A percentile compares a stretch with the other conserved stretches of the same genome.
These are phyloP conservation scores for Morone saxatilis DNA, from an alignment of 2,113 vertebrate species.

Conservation along the genomic window DNA sequence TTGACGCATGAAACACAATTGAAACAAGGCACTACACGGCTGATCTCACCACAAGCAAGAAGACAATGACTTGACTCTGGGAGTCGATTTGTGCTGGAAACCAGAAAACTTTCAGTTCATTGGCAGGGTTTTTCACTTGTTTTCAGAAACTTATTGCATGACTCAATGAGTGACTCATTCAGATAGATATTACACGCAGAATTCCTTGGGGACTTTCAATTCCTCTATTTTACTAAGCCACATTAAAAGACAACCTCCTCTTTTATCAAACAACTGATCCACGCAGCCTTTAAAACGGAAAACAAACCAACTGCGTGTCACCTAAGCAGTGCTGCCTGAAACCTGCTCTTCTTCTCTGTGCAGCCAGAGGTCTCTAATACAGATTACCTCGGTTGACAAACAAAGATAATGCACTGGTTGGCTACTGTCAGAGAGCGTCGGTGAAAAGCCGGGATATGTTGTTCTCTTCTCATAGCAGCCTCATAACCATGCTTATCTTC, in stretches of 20 bases:
- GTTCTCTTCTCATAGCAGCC: slow-evolving; percentile 2
- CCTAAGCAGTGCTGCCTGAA: slow-evolving; percentile 15
- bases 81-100: background rate
- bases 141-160: slow-evolving; percentile 1
- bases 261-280: slow-evolving; percentile 8
- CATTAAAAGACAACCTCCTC: slow-evolving; percentile 2
- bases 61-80: background rate
- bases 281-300: slow-evolving; percentile 16
- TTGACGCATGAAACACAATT: background rate
- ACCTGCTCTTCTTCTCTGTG: slow-evolving; percentile 35
- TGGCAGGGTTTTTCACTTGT: background rate
- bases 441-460: background rate
- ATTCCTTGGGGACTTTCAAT: slow-evolving; percentile 1
- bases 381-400: slow-evolving; percentile 34
- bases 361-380: slow-evolving; percentile 24
- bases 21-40: background rate
- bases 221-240: slow-evolving; percentile 15
- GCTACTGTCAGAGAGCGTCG: slow-evolving; percentile 15
- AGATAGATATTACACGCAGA: background rate
- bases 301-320: slow-evolving; percentile 12
- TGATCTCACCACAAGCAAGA: background rate
- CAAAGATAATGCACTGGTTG: slow-evolving; percentile 25
- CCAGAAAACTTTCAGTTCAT: background rate
- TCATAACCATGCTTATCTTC: slow-evolving; percentile 29
- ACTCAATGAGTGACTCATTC: slow-evolving; percentile 41